These are phyloP conservation scores for Chrysolina americana DNA, from an alignment of 2,888 invertebrate genomes.

Conservation along the genomic window DNA sequence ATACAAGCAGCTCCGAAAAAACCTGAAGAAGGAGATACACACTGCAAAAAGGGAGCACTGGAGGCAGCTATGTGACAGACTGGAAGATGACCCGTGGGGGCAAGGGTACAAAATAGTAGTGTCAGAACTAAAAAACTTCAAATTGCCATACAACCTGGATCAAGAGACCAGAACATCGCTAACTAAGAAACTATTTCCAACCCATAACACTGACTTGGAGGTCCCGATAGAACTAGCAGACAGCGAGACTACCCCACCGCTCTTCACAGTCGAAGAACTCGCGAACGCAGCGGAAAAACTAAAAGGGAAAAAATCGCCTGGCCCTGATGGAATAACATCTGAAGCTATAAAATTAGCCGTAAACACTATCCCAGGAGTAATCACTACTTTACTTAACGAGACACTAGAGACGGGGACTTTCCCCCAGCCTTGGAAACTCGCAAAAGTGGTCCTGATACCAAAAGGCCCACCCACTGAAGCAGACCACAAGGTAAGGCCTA, in stretches of 20 bases:
- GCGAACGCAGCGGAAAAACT: no score
- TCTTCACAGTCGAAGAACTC: no score
- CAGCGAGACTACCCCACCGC: no score
- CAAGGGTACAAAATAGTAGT: background rate
- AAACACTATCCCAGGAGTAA: slow-evolving; percentile 28
- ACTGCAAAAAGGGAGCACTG: slow-evolving; percentile 14
- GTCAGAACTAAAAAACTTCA: background rate
- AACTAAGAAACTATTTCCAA: slow-evolving; percentile 25
- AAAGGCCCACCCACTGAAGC: slow-evolving; percentile 1
- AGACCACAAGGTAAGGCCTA: slow-evolving; percentile 19
- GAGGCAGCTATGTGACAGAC: background rate
- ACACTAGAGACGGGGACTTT: no score
- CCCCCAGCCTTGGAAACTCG: slow-evolving; percentile 35
- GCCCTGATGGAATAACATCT: no score
- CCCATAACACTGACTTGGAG: no score
- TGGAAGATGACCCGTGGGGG: background rate
- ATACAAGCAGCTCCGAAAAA: background rate
- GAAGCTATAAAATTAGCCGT: slow-evolving; percentile 46
- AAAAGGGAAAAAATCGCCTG: no score
- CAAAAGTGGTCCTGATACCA: slow-evolving; percentile 39
- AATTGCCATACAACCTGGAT: no score
- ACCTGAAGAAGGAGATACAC: background rate
- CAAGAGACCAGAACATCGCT: background rate
- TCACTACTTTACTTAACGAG: slow-evolving; percentile 32
- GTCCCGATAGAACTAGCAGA: no score